Evolutionary conservation across 2,797 vertebrate species (phyloP), one percentile per base, ranked within the genome.

Genomic region (Microchirus variegatus): DNA sequence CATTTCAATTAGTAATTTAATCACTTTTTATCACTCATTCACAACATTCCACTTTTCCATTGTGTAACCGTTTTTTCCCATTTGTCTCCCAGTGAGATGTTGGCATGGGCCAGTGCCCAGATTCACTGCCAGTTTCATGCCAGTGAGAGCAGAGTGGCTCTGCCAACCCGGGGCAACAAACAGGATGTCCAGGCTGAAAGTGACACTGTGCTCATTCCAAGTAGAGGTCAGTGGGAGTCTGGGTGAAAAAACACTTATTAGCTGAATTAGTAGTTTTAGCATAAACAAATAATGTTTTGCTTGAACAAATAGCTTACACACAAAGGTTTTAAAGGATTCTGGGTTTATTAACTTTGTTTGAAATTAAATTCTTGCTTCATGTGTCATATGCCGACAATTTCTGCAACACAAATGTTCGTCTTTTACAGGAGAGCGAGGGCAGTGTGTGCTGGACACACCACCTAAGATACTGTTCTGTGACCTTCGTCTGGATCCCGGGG

Each of bases 381-480:
- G 17, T 63, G 13, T 38, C 9, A 48, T 43, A 46, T 47, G 6
- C 8, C 7, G 48, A 0, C 0, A 18, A 49, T 69, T 12, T 5
- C 10, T 3, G 22, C 11, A 45, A n/a, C 5, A 13, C 5, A n/a
- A 2, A 14, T 43, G 52, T 0, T 31, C 69, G 38, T 70, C 38
- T 46, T 75, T 18, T 41, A 7, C 84, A 99, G 98, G 98, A 71
- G 98, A 99, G 70, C 92, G 97, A 51, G 98, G 98, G 35, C 97
- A 98, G 78, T 99, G 98, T 87, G 95, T 99, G 87, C 91, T 99
- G 76, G 97, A 98, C 72, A 99, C 98, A 0, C 96, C 97, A 51
- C 97, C 98, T 2, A 99, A 99, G 90, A 99, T 99, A 81, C 90
- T 99, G 36, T 99, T 99, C 89, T 99, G 98, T 90, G 98, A 99